Evolutionary conservation across 1,140 invertebrate genomes (phyloP).

Genomic region (Himalopsyche phryganea): DNA sequence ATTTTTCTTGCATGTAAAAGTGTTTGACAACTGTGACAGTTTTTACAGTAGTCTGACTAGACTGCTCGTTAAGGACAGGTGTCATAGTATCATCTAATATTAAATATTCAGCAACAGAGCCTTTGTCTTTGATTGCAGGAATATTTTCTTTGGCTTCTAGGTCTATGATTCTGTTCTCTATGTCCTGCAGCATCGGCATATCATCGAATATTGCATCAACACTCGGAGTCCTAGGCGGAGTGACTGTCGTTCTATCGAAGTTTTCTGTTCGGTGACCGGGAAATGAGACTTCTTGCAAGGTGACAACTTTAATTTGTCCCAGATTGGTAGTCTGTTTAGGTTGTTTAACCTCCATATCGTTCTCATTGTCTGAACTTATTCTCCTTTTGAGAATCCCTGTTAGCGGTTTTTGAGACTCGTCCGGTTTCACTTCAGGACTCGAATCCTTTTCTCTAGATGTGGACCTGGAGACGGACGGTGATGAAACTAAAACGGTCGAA

Average conservation of each 20-base stretch:
- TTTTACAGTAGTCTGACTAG: not conserved
- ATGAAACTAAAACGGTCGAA: constrained; percentile 6
- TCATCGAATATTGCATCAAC: constrained; percentile 5
- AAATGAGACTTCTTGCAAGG: constrained; percentile 16
- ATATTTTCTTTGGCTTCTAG: constrained; percentile 32
- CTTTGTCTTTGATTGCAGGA: constrained; percentile 38
- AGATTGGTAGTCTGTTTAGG: constrained; percentile 9
- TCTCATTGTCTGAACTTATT: constrained; percentile 21
- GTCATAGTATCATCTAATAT: constrained; percentile 37
- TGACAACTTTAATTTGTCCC: constrained; percentile 18
- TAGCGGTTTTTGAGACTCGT: constrained; percentile 42
- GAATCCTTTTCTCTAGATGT: not conserved
- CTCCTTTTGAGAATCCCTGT: constrained; percentile 45
- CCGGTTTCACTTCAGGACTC: constrained; percentile 34
- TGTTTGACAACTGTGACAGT: not conserved
- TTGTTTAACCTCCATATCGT: constrained; percentile 17
- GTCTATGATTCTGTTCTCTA: constrained; percentile 24
- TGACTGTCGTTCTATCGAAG: not conserved
- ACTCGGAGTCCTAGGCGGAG: constrained; percentile 29
- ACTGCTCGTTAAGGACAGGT: constrained; percentile 1
- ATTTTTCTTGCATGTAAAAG: constrained; percentile 18
- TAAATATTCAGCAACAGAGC: constrained; percentile 41
- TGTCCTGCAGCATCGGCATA: constrained; percentile 21
- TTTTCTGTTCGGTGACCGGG: constrained; percentile 2
- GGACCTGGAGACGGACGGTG: not conserved